These are phyloP conservation scores for Apamea anceps DNA, from an alignment of 2,888 invertebrate genomes.

Conservation along the genomic window DNA sequence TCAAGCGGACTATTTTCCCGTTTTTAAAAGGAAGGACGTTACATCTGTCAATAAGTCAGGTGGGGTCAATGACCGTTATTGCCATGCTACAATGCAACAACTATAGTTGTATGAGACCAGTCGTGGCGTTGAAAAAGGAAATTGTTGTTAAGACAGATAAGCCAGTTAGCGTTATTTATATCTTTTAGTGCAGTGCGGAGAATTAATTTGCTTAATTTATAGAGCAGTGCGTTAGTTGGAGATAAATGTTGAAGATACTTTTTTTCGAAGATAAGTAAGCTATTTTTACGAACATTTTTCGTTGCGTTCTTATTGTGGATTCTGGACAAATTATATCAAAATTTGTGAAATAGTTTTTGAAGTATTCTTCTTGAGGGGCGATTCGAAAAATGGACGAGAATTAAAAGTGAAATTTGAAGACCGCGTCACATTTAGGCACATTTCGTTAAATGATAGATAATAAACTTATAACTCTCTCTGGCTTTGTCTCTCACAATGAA, in stretches of 20 bases:
- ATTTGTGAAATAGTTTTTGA: neutral
- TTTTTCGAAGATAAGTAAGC: neutral
- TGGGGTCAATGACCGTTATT: neutral
- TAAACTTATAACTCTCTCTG: neutral
- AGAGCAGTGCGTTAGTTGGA: constrained; percentile 12
- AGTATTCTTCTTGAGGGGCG: too few relatives aligned
- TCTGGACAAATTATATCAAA: neutral
- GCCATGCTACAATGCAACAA: neutral
- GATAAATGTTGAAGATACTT: constrained; percentile 7
- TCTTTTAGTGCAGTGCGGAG: constrained; percentile 56
- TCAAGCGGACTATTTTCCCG: neutral
- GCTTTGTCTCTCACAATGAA: neutral
- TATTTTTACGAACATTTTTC: neutral
- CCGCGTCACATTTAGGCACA: neutral
- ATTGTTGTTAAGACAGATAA: constrained; percentile 60
- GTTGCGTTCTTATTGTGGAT: neutral
- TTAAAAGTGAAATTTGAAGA: too few relatives aligned
- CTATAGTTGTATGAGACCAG: constrained; percentile 61
- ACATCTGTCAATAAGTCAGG: neutral
- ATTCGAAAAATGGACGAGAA: too few relatives aligned
- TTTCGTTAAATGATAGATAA: neutral
- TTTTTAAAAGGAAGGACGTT: neutral
- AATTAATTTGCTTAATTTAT: constrained; percentile 63
- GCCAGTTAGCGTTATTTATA: constrained; percentile 58
- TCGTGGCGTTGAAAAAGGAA: constrained; percentile 66